Evolutionary conservation across 2,797 vertebrate species (phyloP).

Genomic region (Falco naumanni): DNA sequence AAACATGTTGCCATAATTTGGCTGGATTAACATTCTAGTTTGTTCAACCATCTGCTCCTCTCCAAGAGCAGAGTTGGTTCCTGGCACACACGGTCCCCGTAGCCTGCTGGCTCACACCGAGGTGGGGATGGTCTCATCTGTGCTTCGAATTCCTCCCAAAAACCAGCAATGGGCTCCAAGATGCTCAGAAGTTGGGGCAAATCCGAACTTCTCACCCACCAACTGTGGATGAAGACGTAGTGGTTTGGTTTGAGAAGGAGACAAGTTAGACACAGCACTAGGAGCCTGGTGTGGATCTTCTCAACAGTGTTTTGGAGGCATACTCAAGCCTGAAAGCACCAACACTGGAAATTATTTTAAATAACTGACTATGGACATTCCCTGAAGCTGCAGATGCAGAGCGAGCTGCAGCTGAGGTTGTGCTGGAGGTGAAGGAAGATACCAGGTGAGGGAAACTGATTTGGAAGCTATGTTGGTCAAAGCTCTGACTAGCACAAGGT

Average conservation of each 20-base stretch:
- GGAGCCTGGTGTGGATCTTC: not conserved
- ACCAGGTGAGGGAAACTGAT: not conserved
- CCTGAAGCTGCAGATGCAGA: not conserved
- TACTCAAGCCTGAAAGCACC: not conserved
- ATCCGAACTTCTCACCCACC: not conserved
- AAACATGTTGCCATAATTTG: conserved; percentile 72
- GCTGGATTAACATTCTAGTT: conserved; percentile 65
- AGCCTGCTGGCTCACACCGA: rapidly evolving
- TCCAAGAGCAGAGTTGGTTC: conserved; percentile 9
- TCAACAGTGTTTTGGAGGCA: not conserved
- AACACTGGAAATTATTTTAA: not conserved
- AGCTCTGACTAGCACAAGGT: not conserved
- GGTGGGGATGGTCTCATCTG: not conserved
- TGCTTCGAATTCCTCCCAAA: not conserved
- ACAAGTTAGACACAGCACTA: not conserved
- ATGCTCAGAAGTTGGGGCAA: not conserved
- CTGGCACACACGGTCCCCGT: not conserved
- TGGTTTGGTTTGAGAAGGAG: not conserved
- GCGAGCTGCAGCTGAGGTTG: not conserved
- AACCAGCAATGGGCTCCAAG: rapidly evolving
- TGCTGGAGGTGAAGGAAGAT: not conserved
- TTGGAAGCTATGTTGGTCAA: not conserved
- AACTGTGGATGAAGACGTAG: rapidly evolving
- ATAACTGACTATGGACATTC: not conserved
- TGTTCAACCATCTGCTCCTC: conserved; percentile 47